Evolutionary conservation across 92 coral and sea anemone species (phyloP).

Genomic region (Blastomussa wellsi): DNA sequence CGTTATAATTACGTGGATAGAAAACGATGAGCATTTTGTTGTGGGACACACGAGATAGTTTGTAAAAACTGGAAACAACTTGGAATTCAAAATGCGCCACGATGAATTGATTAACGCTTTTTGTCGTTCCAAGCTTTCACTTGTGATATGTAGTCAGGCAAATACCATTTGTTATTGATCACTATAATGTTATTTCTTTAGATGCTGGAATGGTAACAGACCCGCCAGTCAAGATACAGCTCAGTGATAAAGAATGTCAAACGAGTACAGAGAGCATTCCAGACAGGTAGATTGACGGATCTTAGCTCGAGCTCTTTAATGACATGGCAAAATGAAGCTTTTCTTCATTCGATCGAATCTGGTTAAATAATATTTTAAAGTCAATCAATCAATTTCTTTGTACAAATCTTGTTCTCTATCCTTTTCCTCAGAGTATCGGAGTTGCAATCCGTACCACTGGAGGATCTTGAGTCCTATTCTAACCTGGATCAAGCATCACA

Average conservation of each 20-base stretch:
- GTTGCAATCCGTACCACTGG: background rate
- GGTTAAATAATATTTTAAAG: no score
- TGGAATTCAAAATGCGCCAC: no score
- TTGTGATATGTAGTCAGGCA: background rate
- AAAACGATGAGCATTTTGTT: no score
- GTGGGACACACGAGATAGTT: no score
- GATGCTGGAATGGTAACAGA: constrained; percentile 75
- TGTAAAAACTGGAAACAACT: no score
- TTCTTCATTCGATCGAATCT: no score
- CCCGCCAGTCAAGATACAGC: constrained; percentile 49
- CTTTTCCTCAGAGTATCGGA: constrained; percentile 13
- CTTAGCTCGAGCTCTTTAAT: no score
- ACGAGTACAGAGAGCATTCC: constrained; percentile 50
- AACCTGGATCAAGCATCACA: constrained; percentile 29
- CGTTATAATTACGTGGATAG: no score
- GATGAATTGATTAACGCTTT: no score
- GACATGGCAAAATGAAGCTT: no score
- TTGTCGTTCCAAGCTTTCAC: no score
- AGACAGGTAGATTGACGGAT: background rate
- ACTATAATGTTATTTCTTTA: background rate
- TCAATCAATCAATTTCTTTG: background rate
- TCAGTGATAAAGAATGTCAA: constrained; percentile 63
- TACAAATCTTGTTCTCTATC: background rate
- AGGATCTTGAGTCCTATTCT: constrained; percentile 15
- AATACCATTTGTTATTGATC: background rate